Percentiles rank a stretch among this genome's conserved stretches.
Evolutionary conservation across 2,888 invertebrate species (phyloP).

Genomic region (Acronicta aceris): DNA sequence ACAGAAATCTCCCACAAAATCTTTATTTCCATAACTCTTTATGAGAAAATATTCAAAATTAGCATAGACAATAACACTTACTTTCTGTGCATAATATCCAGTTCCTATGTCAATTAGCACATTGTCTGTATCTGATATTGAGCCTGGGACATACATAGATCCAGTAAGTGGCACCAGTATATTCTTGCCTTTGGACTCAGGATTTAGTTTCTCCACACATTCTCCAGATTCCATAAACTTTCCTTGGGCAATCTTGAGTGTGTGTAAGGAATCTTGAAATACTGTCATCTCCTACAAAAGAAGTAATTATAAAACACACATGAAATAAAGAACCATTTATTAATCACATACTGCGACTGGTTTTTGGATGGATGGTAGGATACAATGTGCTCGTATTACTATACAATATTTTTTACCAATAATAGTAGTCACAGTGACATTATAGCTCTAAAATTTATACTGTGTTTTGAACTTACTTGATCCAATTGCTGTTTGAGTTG

Average conservation of each 20-base stretch:
- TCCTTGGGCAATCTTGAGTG: constrained; percentile 96
- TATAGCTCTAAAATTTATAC: neutral
- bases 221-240: constrained; percentile 97
- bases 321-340: too few relatives aligned
- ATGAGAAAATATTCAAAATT: too few relatives aligned
- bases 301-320: too few relatives aligned
- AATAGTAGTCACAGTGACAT: too few relatives aligned
- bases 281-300: constrained; percentile 94
- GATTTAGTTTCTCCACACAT: constrained; percentile 93
- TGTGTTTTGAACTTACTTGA: constrained; percentile 87
- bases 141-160: constrained; percentile 99
- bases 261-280: constrained; percentile 96
- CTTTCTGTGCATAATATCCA: constrained; percentile 98
- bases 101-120: constrained; percentile 99
- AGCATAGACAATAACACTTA: constrained; percentile 70
- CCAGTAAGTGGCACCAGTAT: constrained; percentile 98
- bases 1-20: too few relatives aligned
- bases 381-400: too few relatives aligned
- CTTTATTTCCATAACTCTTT: too few relatives aligned
- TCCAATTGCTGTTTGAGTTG: constrained; percentile 96
- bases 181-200: constrained; percentile 93
- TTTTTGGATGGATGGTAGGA: too few relatives aligned
- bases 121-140: constrained; percentile 94
- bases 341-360: too few relatives aligned
- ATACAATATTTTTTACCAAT: too few relatives aligned